Percentiles rank a stretch among this genome's conserved stretches.
phyloP scores from a whole-genome alignment of 2,888 invertebrate species.

The Cantharis rustica region DNA sequence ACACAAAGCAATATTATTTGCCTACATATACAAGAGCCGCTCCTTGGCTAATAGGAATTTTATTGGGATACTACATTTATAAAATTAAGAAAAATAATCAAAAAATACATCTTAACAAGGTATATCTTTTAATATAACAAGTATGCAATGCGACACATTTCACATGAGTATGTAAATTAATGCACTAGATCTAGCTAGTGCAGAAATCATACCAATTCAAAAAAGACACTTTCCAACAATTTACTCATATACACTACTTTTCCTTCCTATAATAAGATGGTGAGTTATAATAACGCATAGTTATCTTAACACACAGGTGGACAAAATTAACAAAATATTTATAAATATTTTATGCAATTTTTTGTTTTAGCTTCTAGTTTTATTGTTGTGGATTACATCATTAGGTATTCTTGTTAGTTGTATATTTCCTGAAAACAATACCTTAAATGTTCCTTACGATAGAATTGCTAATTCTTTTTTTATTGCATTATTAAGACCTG shows the following conservation, averaged over 20 bases:
- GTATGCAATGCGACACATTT: too few relatives aligned
- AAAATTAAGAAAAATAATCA: conserved; percentile 21
- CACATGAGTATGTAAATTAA: too few relatives aligned
- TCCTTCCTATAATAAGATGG: too few relatives aligned
- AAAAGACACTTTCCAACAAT: too few relatives aligned
- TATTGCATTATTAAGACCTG: conserved; percentile 53
- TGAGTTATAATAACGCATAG: too few relatives aligned
- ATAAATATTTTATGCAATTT: background rate
- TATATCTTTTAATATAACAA: too few relatives aligned
- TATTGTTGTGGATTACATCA: background rate
- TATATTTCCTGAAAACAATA: background rate
- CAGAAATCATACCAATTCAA: too few relatives aligned
- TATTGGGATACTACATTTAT: conserved; percentile 42
- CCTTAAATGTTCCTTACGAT: background rate
- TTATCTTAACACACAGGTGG: too few relatives aligned
- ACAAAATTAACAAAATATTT: too few relatives aligned
- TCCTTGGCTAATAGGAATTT: conserved; percentile 45
- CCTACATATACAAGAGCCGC: conserved; percentile 43
- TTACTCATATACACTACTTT: too few relatives aligned
- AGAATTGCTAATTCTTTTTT: conserved; percentile 41
- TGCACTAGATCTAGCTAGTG: too few relatives aligned
- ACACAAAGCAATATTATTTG: conserved; percentile 39
- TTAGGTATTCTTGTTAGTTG: background rate
- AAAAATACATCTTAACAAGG: background rate
- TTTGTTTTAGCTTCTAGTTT: background rate